Percentiles rank a stretch among this genome's conserved stretches.
These are phyloP conservation scores for Caenorhabditis becei DNA, from an alignment of 2,888 invertebrate genomes.

Conservation along the genomic window DNA sequence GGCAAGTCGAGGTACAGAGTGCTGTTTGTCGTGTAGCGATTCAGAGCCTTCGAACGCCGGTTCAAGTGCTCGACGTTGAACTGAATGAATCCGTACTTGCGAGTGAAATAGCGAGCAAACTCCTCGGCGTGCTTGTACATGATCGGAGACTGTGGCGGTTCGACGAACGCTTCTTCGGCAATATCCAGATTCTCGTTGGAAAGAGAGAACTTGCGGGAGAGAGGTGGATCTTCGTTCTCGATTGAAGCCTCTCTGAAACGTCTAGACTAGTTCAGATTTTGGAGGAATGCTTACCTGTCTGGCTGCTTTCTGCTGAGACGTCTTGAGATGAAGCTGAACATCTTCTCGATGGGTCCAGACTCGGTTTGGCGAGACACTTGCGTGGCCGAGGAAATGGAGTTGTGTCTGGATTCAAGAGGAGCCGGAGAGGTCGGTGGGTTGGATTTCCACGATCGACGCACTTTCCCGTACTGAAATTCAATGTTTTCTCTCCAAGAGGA, in stretches of 20 bases:
- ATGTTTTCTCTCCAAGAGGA: background rate
- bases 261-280: background rate
- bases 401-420: constrained; percentile 42
- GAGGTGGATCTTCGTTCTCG: constrained; percentile 8
- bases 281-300: constrained; percentile 1
- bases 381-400: constrained; percentile 21
- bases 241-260: constrained; percentile 32
- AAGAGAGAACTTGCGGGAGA: background rate
- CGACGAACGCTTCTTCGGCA: background rate
- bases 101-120: constrained; percentile 33
- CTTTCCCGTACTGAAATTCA: constrained; percentile 46
- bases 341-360: constrained; percentile 43
- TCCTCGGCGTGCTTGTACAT: constrained; percentile 55
- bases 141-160: constrained; percentile 21
- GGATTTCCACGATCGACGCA: constrained; percentile 34
- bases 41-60: constrained; percentile 40
- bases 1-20: constrained; percentile 29
- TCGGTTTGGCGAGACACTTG: constrained; percentile 13
- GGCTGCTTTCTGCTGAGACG: constrained; percentile 20
- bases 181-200: background rate
- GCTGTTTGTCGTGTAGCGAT: constrained; percentile 42
- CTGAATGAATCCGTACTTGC: constrained; percentile 31
- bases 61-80: constrained; percentile 31
- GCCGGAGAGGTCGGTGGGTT: constrained; percentile 36
- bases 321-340: constrained; percentile 39